Evolutionary conservation across 2,888 invertebrate species (phyloP), one percentile per base, ranked within the genome.

Genomic region (Eupithecia dodoneata): DNA sequence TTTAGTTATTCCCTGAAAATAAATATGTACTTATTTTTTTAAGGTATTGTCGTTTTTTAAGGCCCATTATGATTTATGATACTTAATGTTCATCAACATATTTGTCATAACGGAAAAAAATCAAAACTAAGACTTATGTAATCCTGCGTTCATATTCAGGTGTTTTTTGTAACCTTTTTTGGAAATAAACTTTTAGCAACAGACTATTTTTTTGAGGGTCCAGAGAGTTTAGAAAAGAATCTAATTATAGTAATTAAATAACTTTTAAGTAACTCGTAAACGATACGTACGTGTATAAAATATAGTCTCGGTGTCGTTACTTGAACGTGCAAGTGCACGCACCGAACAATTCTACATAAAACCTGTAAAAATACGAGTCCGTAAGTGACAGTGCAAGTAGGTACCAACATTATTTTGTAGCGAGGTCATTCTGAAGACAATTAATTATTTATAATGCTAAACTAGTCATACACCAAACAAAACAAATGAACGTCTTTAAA

Each of bases 321-420:
- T 15, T 55, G 12, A 3, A 4, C 59, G 49, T 78, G 18, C 45
- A 59, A 52, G 18, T 47, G 12, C 6, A 73, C 18, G 15, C 18
- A 41, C 44, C 10, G n/a, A 71, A 55, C 5, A 71, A 85, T 87
- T 87, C 81, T 82, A 83, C 87, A 88, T 89, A 88, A 83, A 84
- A 81, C 84, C 82, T 80, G 80, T 82, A 76, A 80, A 83, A 80
- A 84, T 85, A 81, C 80, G 86, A 81, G 79, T 80, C 82, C 74
- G 81, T 74, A 83, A 85, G 86, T 88, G 89, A 89, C 89, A 84
- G 86, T 88, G 89, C 91, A 90, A 88, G 87, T 88, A 82, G 84
- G 80, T 83, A 83, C 84, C n/a, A 15, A 84, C 83, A 83, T 83
- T 83, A 18, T 59, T 83, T 80, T 73, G 80, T 83, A 74, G 83